These are phyloP conservation scores for Ferdinandea cuprea DNA, from an alignment of 2,888 invertebrate species.

Conservation along the genomic window DNA sequence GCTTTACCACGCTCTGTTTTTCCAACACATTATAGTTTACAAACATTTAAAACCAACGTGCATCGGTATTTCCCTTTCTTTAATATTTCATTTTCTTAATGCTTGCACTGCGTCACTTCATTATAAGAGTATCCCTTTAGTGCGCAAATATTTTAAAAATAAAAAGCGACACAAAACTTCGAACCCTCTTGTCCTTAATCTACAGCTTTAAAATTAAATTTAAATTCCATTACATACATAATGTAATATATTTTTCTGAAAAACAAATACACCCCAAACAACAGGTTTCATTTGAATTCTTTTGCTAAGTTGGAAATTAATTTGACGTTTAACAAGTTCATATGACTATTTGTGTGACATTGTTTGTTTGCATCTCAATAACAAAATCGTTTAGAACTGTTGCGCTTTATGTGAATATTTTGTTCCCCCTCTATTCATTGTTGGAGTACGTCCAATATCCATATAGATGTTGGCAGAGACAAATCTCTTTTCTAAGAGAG, in stretches of 20 bases:
- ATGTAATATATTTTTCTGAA: background rate
- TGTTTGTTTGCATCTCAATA: slow-evolving; percentile 7
- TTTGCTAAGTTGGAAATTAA: slow-evolving; percentile 1
- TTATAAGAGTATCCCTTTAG: too few relatives aligned
- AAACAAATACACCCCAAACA: background rate
- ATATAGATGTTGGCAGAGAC: slow-evolving; percentile 15
- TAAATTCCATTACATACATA: too few relatives aligned
- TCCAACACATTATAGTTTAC: too few relatives aligned
- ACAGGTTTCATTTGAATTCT: background rate
- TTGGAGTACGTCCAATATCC: slow-evolving; percentile 38
- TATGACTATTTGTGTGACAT: slow-evolving; percentile 10
- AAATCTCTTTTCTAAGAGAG: slow-evolving; percentile 2
- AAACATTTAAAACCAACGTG: too few relatives aligned
- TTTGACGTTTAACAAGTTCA: slow-evolving; percentile 37
- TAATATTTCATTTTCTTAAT: too few relatives aligned
- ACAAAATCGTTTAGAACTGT: slow-evolving; percentile 2
- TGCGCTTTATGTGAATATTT: slow-evolving; percentile 7
- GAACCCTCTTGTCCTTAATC: too few relatives aligned
- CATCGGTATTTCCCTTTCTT: too few relatives aligned
- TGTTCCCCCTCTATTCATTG: background rate
- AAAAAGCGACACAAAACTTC: too few relatives aligned
- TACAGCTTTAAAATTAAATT: too few relatives aligned
- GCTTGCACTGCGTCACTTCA: too few relatives aligned
- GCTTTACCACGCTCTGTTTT: too few relatives aligned
- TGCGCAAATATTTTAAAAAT: too few relatives aligned